Base-by-base conservation (phyloP, 2,797 vertebrate genomes). In the Anguilla obscura region DNA sequence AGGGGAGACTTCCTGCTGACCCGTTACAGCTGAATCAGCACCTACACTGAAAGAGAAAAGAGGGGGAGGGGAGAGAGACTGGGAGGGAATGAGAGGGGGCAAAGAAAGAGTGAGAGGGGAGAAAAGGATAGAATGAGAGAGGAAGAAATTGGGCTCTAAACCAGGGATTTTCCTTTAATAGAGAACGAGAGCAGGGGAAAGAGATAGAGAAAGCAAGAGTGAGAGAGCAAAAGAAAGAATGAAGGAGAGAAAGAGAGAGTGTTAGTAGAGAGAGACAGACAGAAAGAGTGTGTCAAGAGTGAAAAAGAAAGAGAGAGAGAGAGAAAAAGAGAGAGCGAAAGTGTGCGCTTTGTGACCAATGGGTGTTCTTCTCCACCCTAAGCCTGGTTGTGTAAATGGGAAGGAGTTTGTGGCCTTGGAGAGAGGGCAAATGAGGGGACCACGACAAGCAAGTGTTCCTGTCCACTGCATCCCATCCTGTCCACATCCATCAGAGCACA, bases 351-450 rank as follows among this genome's bases (percentile, higher is more conserved):
- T 50, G 76, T 80, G 76, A 48, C 40, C 8, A 40, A 80, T 80
- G 76, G 10, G 1, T 45, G 76, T 50, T 48, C 76, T 21, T 45
- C 40, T 80, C 45, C 36, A n/a, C 40, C 40, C 1, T 12, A 80
- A 0, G 18, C 18, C 40, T 7, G 76, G 40, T 21, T 4, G 40
- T 24, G 76, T 24, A 80, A 48, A 21, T 8, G 40, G 40, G 40
- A 89, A 92, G 92, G 93, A 94, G 94, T 94, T 90, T 86, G 92
- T 92, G 90, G 88, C 86, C 91, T 90, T 90, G 89, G 93, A 1
- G 89, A 87, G 76, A 82, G 45, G 9, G 7, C 1, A 7, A 30
- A 24, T n/a, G 33, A 9, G 45, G 36, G 1, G 40, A 80, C 76
- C 6, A 9, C 2, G 76, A 50, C 21, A 80, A n/a, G 48, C 36